phyloP scores from a whole-genome alignment of 2,113 vertebrate genomes.

The Poeciliopsis turrubarensis region DNA sequence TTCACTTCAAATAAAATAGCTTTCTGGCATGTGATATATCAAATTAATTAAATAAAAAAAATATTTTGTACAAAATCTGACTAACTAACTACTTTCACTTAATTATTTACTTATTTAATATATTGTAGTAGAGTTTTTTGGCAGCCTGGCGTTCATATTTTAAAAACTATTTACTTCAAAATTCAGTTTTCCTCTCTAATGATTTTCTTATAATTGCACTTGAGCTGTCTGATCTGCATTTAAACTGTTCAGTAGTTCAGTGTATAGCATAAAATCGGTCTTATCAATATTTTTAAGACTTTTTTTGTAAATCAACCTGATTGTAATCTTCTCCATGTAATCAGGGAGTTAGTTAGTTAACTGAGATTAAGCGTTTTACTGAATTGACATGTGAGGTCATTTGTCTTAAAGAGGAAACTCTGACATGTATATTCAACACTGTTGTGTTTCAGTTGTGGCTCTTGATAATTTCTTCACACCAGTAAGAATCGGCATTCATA shows the following conservation, averaged over 20 bases:
- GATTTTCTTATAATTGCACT: not conserved
- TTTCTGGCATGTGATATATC: not conserved
- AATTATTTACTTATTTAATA: not conserved
- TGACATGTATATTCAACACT: constrained; percentile 3
- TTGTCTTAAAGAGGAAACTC: constrained; percentile 22
- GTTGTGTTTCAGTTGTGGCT: constrained; percentile 12
- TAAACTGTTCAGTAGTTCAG: no score
- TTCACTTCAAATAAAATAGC: not conserved
- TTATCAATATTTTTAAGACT: not conserved
- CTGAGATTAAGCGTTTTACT: constrained; percentile 4
- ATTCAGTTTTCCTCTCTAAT: not conserved
- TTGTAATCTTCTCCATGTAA: not conserved
- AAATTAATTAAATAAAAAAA: not conserved
- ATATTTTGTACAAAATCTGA: not conserved
- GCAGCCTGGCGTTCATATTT: not conserved
- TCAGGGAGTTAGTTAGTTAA: not conserved
- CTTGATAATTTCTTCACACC: constrained; percentile 3
- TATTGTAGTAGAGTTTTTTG: not conserved
- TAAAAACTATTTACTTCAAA: not conserved
- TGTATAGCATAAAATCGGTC: not conserved
- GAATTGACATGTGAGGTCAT: constrained; percentile 26
- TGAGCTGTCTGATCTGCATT: not conserved
- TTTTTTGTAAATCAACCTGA: not conserved
- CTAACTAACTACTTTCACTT: not conserved
- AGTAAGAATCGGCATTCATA: constrained; percentile 28